Conservation (phyloP, 2,888 invertebrate genomes). For the Agapostemon virescens region DNA sequence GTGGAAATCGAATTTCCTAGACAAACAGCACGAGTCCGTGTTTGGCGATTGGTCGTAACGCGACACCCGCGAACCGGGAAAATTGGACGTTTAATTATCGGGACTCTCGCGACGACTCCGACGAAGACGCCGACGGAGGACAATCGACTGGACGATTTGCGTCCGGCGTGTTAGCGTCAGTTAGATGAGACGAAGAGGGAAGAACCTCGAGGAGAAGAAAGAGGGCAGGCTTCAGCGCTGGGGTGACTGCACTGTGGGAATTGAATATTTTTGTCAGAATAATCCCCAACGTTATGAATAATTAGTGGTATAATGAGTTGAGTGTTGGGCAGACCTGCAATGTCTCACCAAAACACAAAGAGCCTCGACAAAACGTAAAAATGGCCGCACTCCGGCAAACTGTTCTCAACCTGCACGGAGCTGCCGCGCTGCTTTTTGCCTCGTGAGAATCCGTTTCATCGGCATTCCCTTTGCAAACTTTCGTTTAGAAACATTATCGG, state of each 20-base stretch:
- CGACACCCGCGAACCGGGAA: background rate
- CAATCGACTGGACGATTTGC: constrained; percentile 11
- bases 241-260: constrained; percentile 67
- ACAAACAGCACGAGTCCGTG: constrained; percentile 26
- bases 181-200: constrained; percentile 26
- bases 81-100: constrained; percentile 14
- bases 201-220: constrained; percentile 37
- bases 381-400: constrained; percentile 72
- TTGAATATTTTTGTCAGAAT: constrained; percentile 74
- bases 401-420: constrained; percentile 74
- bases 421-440: background rate
- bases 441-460: constrained; percentile 23
- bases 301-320: constrained; percentile 80
- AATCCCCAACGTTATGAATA: constrained; percentile 78
- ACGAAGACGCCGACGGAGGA: constrained; percentile 2
- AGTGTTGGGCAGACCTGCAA: constrained; percentile 79
- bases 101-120: constrained; percentile 28
- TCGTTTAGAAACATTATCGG: background rate
- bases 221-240: constrained; percentile 24
- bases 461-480: too few species aligned
- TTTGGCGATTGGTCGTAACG: constrained; percentile 18
- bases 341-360: constrained; percentile 78
- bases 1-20: constrained; percentile 18
- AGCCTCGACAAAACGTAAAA: constrained; percentile 74
- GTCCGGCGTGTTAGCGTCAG: constrained; percentile 12